Evolutionary conservation across 2,113 vertebrate genomes (phyloP).

Genomic region (Anhinga rufa): DNA sequence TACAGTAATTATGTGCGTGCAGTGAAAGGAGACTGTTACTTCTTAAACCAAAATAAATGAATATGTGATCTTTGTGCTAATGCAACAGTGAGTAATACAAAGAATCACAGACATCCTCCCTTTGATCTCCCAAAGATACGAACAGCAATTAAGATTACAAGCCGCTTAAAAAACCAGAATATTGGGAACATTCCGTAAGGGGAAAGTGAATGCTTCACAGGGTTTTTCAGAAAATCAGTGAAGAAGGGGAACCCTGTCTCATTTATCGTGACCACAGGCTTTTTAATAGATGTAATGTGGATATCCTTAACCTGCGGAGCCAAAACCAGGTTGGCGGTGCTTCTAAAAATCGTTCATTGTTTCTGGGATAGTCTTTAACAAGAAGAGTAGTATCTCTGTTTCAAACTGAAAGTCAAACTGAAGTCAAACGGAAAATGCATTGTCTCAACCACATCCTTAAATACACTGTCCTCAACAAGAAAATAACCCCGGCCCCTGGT

Average conservation of each 20-base stretch:
- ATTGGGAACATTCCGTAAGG: not conserved
- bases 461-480: not conserved
- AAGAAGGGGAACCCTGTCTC: not conserved
- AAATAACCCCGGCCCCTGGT: not conserved
- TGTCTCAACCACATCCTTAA: slow-evolving; percentile 43
- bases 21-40: slow-evolving; percentile 51
- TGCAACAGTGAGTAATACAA: slow-evolving; percentile 32
- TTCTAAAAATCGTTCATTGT: slow-evolving; percentile 5
- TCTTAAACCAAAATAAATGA: slow-evolving; percentile 30
- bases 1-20: slow-evolving; percentile 49
- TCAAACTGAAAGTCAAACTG: slow-evolving; percentile 57
- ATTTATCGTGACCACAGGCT: not conserved
- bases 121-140: slow-evolving; percentile 37
- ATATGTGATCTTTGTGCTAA: not conserved
- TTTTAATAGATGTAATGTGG: not conserved
- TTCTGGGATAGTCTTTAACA: slow-evolving; percentile 32
- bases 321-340: not conserved
- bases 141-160: slow-evolving; percentile 23
- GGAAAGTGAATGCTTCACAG: not conserved
- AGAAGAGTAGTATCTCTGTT: not conserved
- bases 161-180: not conserved
- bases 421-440: slow-evolving; percentile 55
- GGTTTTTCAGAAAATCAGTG: not conserved
- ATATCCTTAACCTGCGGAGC: not conserved
- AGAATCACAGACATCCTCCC: slow-evolving; percentile 15